Percentiles rank a stretch among this genome's conserved stretches.
Conservation (phyloP, 2,797 vertebrate genomes). For the Typhlichthys subterraneus region DNA sequence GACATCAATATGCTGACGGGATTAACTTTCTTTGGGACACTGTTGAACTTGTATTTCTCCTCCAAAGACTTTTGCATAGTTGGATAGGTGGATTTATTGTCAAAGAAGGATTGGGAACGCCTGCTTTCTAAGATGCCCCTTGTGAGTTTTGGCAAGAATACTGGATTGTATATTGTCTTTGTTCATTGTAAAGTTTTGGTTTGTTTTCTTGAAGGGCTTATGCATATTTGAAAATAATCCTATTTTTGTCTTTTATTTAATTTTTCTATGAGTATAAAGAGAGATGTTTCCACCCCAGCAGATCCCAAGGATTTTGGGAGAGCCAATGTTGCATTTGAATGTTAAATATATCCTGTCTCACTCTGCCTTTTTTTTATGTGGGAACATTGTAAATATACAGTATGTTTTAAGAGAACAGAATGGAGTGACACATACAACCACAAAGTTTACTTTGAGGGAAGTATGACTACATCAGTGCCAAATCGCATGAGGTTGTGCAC, state of each 20-base stretch:
- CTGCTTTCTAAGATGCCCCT: conserved; percentile 28
- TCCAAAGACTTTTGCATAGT: no score
- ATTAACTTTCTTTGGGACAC: no score
- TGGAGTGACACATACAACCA: conserved; percentile 30
- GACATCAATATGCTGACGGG: no score
- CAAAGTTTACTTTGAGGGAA: conserved; percentile 55
- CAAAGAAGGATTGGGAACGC: no score
- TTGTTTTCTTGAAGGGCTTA: conserved; percentile 81
- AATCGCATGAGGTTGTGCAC: conserved; percentile 70
- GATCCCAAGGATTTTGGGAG: conserved; percentile 63
- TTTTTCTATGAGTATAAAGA: conserved; percentile 51
- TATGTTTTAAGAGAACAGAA: conserved; percentile 22
- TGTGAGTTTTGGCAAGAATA: conserved; percentile 25
- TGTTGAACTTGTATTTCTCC: no score
- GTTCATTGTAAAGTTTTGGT: conserved; percentile 54
- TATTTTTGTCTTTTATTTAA: conserved; percentile 67
- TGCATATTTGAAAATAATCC: conserved; percentile 55
- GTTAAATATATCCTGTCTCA: conserved; percentile 60
- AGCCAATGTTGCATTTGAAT: conserved; percentile 65
- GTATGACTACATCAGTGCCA: conserved; percentile 78
- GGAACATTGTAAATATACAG: conserved; percentile 25
- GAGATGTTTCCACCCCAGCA: conserved; percentile 38
- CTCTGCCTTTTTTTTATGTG: conserved; percentile 71
- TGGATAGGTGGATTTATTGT: no score
- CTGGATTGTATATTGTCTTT: conserved; percentile 64